Conservation (phyloP, 2,888 invertebrate species). For the Lordiphosa fenestrarum region DNA sequence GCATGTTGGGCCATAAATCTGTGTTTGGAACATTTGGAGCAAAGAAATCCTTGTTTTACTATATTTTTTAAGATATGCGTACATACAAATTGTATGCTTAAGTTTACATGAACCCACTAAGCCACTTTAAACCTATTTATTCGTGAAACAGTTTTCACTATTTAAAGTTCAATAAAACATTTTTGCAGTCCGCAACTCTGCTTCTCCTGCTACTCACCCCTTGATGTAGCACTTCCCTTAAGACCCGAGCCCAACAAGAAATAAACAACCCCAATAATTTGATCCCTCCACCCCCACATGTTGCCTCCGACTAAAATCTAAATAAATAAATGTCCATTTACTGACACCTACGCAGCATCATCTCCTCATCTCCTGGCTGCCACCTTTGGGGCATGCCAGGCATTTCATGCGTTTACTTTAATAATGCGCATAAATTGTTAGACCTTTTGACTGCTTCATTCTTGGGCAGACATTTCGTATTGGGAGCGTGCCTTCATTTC, state of each 20-base stretch:
- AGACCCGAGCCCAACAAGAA: constrained; percentile 16
- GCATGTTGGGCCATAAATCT: no score
- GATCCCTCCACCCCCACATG: constrained; percentile 29
- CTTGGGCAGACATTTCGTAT: constrained; percentile 14
- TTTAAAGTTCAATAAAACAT: no score
- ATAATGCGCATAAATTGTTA: constrained; percentile 74
- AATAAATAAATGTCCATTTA: constrained; percentile 67
- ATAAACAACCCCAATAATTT: constrained; percentile 1
- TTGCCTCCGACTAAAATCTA: constrained; percentile 57
- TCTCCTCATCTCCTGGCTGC: neutral
- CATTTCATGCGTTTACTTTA: constrained; percentile 69
- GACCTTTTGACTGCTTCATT: constrained; percentile 72
- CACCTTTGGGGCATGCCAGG: constrained; percentile 52
- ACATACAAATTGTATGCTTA: no score
- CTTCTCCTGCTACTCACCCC: constrained; percentile 15
- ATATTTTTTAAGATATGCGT: no score
- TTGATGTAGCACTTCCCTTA: constrained; percentile 57
- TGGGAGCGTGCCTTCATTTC: constrained; percentile 57
- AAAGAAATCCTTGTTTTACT: no score
- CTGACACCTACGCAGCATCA: constrained; percentile 55
- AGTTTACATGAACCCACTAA: no score
- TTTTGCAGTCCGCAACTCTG: no score
- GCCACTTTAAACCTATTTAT: no score
- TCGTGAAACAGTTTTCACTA: no score
- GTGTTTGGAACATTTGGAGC: no score